Percentiles rank a stretch among this genome's conserved stretches.
These are phyloP conservation scores for Scalopus aquaticus DNA, from an alignment of 2,113 vertebrate genomes.

Conservation along the genomic window DNA sequence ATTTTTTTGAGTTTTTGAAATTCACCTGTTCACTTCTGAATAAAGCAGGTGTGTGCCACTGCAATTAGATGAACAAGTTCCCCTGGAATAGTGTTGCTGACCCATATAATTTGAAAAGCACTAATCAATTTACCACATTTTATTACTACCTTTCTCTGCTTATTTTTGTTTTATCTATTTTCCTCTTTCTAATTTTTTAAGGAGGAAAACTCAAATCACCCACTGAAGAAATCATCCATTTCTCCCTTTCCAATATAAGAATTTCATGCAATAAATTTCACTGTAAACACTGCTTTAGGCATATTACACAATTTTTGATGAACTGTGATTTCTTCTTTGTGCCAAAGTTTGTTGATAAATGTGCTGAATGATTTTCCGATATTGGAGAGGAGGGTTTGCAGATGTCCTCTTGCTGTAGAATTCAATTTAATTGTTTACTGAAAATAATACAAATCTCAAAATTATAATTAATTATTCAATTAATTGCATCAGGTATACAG, in stretches of 20 bases:
- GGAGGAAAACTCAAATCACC: not conserved
- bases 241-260: not conserved
- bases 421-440: not conserved
- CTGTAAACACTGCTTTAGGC: not conserved
- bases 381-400: not conserved
- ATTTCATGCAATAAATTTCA: not conserved
- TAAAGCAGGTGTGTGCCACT: not conserved
- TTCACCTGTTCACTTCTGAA: not conserved
- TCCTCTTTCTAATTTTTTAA: not conserved
- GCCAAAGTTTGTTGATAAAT: not conserved
- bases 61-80: not conserved
- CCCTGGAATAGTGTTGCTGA: not conserved
- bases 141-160: not conserved
- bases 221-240: no score
- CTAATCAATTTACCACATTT: not conserved
- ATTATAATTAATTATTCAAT: not conserved
- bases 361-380: not conserved
- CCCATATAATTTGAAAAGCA: not conserved
- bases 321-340: not conserved
- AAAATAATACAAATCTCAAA: not conserved
- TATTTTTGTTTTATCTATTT: not conserved
- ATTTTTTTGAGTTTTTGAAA: not conserved
- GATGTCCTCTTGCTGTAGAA: not conserved
- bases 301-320: not conserved
- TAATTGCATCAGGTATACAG: not conserved